Evolutionary conservation across 2,113 vertebrate genomes (phyloP).

Genomic region (Carassius carassius): DNA sequence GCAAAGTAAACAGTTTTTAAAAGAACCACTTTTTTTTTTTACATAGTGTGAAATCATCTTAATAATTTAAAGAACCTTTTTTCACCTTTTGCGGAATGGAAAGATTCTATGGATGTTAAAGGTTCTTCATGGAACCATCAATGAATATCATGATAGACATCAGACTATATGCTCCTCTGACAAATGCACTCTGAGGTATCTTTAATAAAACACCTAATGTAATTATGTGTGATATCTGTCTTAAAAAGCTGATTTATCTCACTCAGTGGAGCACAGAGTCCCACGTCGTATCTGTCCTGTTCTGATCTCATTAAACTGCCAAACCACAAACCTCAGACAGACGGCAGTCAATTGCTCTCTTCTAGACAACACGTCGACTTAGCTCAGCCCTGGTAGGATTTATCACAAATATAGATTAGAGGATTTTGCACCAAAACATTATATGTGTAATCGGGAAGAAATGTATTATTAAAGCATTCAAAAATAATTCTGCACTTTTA

Average conservation of each 20-base stretch:
- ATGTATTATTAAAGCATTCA: background rate
- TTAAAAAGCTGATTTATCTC: background rate
- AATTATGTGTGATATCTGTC: background rate
- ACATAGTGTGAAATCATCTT: no score
- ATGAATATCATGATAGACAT: background rate
- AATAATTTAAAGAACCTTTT: no score
- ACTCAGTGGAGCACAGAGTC: background rate
- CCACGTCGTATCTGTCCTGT: background rate
- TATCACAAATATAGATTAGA: background rate
- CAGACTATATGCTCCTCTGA: background rate
- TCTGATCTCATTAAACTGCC: slow-evolving; percentile 6
- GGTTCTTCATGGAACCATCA: no score
- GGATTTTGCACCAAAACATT: background rate
- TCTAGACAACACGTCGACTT: background rate
- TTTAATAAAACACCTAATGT: slow-evolving; percentile 1
- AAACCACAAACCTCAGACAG: slow-evolving; percentile 11
- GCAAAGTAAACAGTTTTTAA: no score
- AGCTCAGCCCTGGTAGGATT: background rate
- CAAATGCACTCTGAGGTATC: background rate
- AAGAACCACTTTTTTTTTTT: no score
- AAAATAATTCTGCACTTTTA: background rate
- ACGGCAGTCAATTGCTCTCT: slow-evolving; percentile 1
- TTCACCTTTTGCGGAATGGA: no score
- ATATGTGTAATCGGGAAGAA: background rate
- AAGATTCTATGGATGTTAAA: no score